Percentiles rank a stretch among this genome's conserved stretches.
Evolutionary conservation across 1,140 invertebrate genomes (phyloP).

Genomic region (Idris sp.): DNA sequence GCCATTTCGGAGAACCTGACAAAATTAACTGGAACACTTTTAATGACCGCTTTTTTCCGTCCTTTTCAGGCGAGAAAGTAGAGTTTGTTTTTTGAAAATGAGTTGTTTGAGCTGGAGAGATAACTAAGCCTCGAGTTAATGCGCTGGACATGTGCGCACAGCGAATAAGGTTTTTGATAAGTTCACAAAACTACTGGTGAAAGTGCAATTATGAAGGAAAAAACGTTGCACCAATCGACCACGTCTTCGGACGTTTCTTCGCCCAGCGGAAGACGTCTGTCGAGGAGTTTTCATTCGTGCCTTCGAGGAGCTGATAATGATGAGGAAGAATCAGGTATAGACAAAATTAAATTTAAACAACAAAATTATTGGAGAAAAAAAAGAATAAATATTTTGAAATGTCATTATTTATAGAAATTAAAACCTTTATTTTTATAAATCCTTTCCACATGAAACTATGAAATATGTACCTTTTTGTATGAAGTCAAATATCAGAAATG

Average conservation of each 20-base stretch:
- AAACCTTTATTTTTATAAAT: too few species aligned
- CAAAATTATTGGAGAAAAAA: too few species aligned
- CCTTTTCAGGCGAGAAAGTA: slow-evolving; percentile 50
- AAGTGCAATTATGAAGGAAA: slow-evolving; percentile 49
- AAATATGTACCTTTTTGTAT: too few species aligned
- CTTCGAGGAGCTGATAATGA: slow-evolving; percentile 81
- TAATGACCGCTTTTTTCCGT: slow-evolving; percentile 34
- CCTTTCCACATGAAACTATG: too few species aligned
- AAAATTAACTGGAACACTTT: slow-evolving; percentile 15
- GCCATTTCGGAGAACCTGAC: slow-evolving; percentile 45
- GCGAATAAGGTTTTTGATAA: slow-evolving; percentile 19
- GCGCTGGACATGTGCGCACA: slow-evolving; percentile 28
- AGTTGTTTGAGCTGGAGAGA: slow-evolving; percentile 15
- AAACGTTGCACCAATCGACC: slow-evolving; percentile 62
- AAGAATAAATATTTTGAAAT: too few species aligned
- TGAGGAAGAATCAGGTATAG: slow-evolving; percentile 79
- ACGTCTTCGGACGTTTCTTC: slow-evolving; percentile 78
- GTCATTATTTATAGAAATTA: too few species aligned
- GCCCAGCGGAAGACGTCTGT: slow-evolving; percentile 81
- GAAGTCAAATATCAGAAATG: too few species aligned
- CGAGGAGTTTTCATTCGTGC: slow-evolving; percentile 83
- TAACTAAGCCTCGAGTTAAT: slow-evolving; percentile 11
- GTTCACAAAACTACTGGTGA: slow-evolving; percentile 21
- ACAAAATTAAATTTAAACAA: too few species aligned
- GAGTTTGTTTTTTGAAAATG: slow-evolving; percentile 29